phyloP scores from a whole-genome alignment of 2,888 invertebrate genomes.

The Pyrrhia umbra region DNA sequence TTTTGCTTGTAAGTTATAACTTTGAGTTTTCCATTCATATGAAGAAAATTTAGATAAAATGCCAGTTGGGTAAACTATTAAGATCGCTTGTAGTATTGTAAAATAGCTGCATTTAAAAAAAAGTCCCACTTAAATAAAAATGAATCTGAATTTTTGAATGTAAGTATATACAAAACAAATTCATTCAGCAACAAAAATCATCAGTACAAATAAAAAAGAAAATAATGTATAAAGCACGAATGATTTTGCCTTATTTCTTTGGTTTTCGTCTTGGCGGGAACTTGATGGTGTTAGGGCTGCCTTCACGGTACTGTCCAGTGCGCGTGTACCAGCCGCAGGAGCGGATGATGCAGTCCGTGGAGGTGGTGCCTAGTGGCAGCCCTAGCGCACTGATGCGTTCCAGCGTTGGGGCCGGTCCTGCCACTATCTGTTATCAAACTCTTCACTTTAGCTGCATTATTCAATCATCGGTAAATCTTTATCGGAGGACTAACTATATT shows the following conservation, averaged over 20 bases:
- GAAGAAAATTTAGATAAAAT: too few species aligned
- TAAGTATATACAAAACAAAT: not conserved
- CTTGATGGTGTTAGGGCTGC: slow-evolving; percentile 77
- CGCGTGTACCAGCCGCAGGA: slow-evolving; percentile 79
- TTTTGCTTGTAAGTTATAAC: not conserved
- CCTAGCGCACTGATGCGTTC: slow-evolving; percentile 86
- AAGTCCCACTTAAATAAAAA: not conserved
- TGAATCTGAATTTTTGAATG: not conserved
- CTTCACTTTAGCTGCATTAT: too few species aligned
- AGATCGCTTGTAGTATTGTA: too few species aligned
- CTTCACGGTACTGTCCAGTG: slow-evolving; percentile 75
- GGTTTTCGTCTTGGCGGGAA: slow-evolving; percentile 77
- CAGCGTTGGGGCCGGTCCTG: slow-evolving; percentile 79
- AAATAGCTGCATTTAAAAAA: not conserved
- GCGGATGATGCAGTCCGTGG: slow-evolving; percentile 75
- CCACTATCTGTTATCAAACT: slow-evolving; percentile 71
- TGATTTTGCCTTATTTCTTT: slow-evolving; percentile 52
- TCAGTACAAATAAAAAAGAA: not conserved
- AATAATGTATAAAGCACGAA: not conserved
- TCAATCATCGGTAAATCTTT: too few species aligned
- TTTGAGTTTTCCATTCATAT: not conserved
- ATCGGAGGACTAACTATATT: too few species aligned
- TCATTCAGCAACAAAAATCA: not conserved
- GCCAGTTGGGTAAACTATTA: too few species aligned
- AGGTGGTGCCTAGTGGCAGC: slow-evolving; percentile 81